Evolutionary conservation across 2,888 invertebrate genomes (phyloP), one percentile per base, ranked within the genome.

Genomic region (Cabera pusaria): DNA sequence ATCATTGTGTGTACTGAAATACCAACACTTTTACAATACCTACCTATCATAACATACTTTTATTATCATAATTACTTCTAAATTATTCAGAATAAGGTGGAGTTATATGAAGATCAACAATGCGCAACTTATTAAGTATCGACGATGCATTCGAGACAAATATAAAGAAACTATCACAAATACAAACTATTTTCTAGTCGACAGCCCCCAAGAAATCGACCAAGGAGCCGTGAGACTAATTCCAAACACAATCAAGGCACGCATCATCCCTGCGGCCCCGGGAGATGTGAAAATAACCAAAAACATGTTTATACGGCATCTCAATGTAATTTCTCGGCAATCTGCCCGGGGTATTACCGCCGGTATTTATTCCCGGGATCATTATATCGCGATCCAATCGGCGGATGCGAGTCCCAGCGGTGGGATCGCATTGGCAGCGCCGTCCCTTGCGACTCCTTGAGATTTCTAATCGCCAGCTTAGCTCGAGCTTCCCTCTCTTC

Each of bases 331-430:
- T 56, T 56, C 42, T 41, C 56, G 58, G 72, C 73, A 74, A 77
- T 75, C 72, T 70, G 65, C 61, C 64, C 61, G 59, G 60, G 59
- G 67, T 71, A 73, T 70, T 72, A 72, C 66, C 69, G 52, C 23
- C 51, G 70, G 75, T 77, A 79, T 80, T 80, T 78, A 81, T 82
- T 70, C 74, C 71, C 67, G 64, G 62, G 66, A 69, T 80, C 75
- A 81, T 81, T 79, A 79, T 54, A 23, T 59, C 59, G 58, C 59
- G 68, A 78, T 75, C 80, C 78, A 79, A 81, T 79, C 72, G 71
- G 55, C 61, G 59, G 48, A 49, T 50, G 48, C 55, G 57, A 53
- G 52, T 57, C 61, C 60, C 62, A 56, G 53, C 49, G 59, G 49
- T 52, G 46, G 57, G 65, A 68, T 65, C 69, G 64, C 72, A 77